A percentile compares a stretch with the other conserved stretches of the same genome.
Conservation (phyloP, 2,888 invertebrate genomes). For the Nephrotoma guestfalica region DNA sequence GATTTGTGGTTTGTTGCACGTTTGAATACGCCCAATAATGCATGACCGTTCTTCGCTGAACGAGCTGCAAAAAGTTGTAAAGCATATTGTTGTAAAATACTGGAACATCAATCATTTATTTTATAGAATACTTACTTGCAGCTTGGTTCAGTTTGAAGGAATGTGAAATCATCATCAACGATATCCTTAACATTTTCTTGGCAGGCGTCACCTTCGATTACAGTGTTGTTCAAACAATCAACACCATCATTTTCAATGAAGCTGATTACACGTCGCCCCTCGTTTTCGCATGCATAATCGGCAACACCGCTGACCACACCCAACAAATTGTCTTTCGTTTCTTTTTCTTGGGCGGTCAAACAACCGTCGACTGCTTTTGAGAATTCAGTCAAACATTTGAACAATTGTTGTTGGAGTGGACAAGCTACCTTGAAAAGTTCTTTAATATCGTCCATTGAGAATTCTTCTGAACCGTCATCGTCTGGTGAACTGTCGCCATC, state of each 20-base stretch:
- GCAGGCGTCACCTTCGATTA: background rate
- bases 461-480: background rate
- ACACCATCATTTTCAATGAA: background rate
- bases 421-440: background rate
- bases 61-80: background rate
- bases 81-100: background rate
- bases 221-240: background rate
- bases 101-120: background rate
- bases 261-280: background rate
- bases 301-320: background rate
- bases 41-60: background rate
- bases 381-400: background rate
- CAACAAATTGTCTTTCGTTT: background rate
- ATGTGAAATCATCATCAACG: background rate
- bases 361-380: background rate
- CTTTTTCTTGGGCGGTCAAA: background rate
- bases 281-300: background rate
- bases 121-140: background rate
- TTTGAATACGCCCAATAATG: background rate
- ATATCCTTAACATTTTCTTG: background rate
- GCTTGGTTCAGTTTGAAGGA: background rate
- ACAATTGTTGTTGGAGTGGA: background rate
- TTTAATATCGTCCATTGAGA: background rate
- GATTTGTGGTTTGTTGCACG: background rate
- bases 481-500: background rate